phyloP scores from a whole-genome alignment of 1,140 invertebrate species.

The Onthophagus taurus region DNA sequence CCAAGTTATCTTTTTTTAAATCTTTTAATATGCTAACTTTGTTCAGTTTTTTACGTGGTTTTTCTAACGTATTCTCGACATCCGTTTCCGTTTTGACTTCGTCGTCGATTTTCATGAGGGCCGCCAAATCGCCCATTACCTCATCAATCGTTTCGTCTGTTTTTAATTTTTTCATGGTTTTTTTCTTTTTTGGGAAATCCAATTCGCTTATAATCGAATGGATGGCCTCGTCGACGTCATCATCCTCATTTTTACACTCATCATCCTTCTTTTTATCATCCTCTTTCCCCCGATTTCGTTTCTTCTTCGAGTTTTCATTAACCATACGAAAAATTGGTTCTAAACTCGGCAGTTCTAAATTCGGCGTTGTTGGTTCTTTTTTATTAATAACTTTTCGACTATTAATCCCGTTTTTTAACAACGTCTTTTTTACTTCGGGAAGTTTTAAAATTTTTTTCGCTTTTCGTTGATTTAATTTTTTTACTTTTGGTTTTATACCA shows the following conservation, averaged over 20 bases:
- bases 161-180: conserved; percentile 19
- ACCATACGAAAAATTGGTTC: conserved; percentile 29
- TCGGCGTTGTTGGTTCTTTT: conserved; percentile 21
- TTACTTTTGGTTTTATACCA: conserved; percentile 28
- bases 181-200: conserved; percentile 11
- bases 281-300: conserved; percentile 3
- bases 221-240: conserved; percentile 11
- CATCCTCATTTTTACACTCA: conserved; percentile 9
- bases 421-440: conserved; percentile 26
- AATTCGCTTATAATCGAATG: conserved; percentile 13
- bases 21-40: conserved; percentile 24
- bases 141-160: conserved; percentile 26
- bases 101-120: conserved; percentile 21
- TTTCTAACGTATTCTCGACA: conserved; percentile 13
- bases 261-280: conserved; percentile 19
- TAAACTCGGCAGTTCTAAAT: conserved; percentile 22
- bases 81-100: conserved; percentile 25
- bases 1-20: conserved; percentile 31
- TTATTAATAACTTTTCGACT: conserved; percentile 2
- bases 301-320: conserved; percentile 16
- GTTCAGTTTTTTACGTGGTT: conserved; percentile 24
- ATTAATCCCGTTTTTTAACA: conserved; percentile 31
- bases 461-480: conserved; percentile 28
- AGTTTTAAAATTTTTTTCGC: conserved; percentile 25
- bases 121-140: conserved; percentile 29